Evolutionary conservation across 2,888 invertebrate genomes (phyloP).

Genomic region (Epicampocera succincta): DNA sequence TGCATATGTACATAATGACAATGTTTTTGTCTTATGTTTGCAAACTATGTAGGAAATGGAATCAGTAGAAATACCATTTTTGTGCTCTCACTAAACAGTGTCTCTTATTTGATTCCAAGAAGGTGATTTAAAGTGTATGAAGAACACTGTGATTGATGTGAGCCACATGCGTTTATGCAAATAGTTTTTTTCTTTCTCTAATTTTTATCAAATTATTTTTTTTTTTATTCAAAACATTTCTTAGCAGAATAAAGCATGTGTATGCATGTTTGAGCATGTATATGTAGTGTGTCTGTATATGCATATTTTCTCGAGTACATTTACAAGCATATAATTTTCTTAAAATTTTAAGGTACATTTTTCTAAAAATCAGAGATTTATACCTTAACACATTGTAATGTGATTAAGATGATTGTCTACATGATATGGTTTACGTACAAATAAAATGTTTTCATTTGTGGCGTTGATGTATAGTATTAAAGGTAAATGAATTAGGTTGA

Average conservation of each 20-base stretch:
- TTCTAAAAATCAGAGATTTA: constrained; percentile 3
- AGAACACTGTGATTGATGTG: constrained; percentile 59
- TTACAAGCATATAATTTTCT: constrained; percentile 3
- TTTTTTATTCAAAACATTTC: constrained; percentile 62
- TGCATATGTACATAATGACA: neutral
- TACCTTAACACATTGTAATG: constrained; percentile 32
- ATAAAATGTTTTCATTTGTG: constrained; percentile 40
- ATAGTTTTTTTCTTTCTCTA: constrained; percentile 54
- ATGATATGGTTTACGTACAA: neutral
- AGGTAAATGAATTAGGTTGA: constrained; percentile 21
- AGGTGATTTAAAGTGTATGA: constrained; percentile 46
- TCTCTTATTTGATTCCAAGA: constrained; percentile 13
- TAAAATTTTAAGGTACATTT: constrained; percentile 41
- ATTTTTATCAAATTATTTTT: constrained; percentile 51
- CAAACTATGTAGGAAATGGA: neutral
- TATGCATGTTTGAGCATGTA: too few relatives aligned
- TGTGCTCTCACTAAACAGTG: constrained; percentile 1
- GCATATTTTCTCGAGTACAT: too few relatives aligned
- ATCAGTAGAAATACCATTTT: neutral
- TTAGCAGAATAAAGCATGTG: constrained; percentile 4
- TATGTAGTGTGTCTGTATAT: too few relatives aligned
- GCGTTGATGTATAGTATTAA: constrained; percentile 15
- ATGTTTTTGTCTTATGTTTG: neutral
- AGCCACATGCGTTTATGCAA: constrained; percentile 71
- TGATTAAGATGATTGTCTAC: constrained; percentile 29